Percentiles rank a stretch among this genome's conserved stretches.
These are phyloP conservation scores for Onthophagus sagittarius DNA, from an alignment of 2,888 invertebrate species.

Conservation along the genomic window DNA sequence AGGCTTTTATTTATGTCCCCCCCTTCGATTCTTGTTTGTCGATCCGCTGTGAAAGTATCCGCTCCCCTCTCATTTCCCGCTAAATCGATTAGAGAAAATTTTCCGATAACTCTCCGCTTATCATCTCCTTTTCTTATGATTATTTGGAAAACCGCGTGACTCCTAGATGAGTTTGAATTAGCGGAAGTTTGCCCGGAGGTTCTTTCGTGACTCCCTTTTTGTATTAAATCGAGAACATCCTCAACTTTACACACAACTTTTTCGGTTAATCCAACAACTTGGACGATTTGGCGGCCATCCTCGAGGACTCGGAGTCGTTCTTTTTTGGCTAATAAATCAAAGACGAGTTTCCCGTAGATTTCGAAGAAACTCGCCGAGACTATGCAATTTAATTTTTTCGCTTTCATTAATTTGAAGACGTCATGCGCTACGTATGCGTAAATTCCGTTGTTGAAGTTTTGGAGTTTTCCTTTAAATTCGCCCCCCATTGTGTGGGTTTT, in stretches of 20 bases:
- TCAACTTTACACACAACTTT: constrained; percentile 85
- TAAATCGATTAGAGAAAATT: constrained; percentile 97
- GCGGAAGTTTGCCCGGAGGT: constrained; percentile 98
- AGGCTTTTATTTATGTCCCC: constrained; percentile 98
- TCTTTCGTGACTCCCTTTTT: constrained; percentile 81
- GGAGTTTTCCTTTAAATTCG: constrained; percentile 89
- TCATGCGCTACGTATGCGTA: constrained; percentile 97
- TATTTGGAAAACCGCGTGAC: constrained; percentile 99
- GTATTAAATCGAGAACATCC: constrained; percentile 89
- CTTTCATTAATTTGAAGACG: constrained; percentile 73
- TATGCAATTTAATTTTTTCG: constrained; percentile 76
- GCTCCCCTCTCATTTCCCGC: constrained; percentile 98
- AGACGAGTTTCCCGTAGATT: constrained; percentile 96
- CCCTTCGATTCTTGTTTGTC: constrained; percentile 88
- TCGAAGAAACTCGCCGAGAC: constrained; percentile 98
- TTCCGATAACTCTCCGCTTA: constrained; percentile 82
- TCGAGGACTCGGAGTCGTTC: constrained; percentile 91
- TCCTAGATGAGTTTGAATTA: constrained; percentile 95
- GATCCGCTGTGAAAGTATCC: constrained; percentile 94
- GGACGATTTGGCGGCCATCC: constrained; percentile 96
- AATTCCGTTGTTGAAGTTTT: constrained; percentile 95
- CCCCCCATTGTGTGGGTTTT: constrained; percentile 99
- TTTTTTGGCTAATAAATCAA: constrained; percentile 86
- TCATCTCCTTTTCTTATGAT: constrained; percentile 70
- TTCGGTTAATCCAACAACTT: constrained; percentile 94